Conservation (phyloP, 2,113 vertebrate genomes). For the Barnardius zonarius region DNA sequence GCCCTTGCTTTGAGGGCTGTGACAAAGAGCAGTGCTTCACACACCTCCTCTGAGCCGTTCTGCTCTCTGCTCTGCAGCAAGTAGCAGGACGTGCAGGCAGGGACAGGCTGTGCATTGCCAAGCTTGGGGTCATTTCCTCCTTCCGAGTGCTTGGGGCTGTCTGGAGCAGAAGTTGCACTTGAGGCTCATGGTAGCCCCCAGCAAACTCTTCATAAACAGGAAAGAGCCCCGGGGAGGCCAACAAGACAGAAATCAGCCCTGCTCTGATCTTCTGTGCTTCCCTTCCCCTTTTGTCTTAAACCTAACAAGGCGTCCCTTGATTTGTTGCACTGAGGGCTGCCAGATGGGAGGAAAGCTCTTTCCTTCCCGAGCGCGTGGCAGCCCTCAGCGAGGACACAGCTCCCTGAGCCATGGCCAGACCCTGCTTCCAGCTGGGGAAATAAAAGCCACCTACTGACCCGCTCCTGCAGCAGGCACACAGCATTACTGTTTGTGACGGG, state of each 20-base stretch:
- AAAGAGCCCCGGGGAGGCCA: background rate
- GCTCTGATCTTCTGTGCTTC: constrained; percentile 32
- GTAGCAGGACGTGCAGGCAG: background rate
- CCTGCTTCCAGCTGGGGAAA: background rate
- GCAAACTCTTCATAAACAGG: constrained; percentile 35
- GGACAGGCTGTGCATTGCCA: rapidly evolving
- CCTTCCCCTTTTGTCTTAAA: background rate
- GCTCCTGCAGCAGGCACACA: background rate
- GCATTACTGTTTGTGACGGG: background rate
- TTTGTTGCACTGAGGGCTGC: background rate
- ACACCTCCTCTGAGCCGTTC: rapidly evolving
- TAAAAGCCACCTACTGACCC: background rate
- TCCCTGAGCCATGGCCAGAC: background rate
- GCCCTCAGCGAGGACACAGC: background rate
- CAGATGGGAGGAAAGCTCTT: background rate
- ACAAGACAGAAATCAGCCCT: background rate
- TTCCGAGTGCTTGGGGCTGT: background rate
- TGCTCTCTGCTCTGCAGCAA: background rate
- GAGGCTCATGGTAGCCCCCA: background rate
- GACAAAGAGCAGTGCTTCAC: background rate
- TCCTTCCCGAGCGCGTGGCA: rapidly evolving
- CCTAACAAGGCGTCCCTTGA: background rate
- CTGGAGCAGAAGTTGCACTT: constrained; percentile 21
- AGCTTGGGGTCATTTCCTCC: background rate
- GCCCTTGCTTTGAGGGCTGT: background rate